A percentile compares a stretch with the other conserved stretches of the same genome.
Evolutionary conservation across 2,113 vertebrate species (phyloP).

Genomic region (Brachyhypopomus gauderio): DNA sequence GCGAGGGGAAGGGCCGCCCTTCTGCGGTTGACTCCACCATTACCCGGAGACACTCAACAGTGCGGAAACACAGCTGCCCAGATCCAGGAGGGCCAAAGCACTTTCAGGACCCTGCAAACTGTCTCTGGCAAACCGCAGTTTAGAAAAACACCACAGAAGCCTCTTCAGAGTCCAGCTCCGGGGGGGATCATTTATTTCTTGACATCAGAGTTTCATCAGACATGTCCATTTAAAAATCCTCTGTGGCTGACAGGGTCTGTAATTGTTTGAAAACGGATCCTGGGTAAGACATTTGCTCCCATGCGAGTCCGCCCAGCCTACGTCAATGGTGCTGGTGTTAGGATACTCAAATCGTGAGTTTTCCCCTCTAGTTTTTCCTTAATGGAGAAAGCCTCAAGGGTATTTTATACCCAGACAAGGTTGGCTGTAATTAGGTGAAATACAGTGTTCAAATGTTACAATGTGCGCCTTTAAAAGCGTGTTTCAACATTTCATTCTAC

Average conservation of each 20-base stretch:
- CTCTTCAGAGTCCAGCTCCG: constrained; percentile 19
- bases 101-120: constrained; percentile 38
- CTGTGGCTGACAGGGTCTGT: constrained; percentile 23
- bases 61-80: constrained; percentile 42
- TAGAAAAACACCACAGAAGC: constrained; percentile 39
- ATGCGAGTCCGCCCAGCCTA: constrained; percentile 31
- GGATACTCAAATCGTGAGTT: constrained; percentile 30
- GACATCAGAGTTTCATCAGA: constrained; percentile 39
- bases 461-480: neutral
- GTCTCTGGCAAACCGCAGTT: constrained; percentile 44
- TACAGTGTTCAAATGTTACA: constrained; percentile 25
- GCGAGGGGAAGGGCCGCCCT: constrained; percentile 35
- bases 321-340: constrained; percentile 24
- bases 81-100: constrained; percentile 25
- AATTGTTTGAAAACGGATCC: constrained; percentile 45
- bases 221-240: constrained; percentile 23
- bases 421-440: constrained; percentile 41
- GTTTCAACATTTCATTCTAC: constrained; percentile 1
- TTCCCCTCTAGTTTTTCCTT: constrained; percentile 32
- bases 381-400: constrained; percentile 14
- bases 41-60: constrained; percentile 50
- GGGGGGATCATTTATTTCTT: constrained; percentile 14
- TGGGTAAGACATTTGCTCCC: constrained; percentile 31
- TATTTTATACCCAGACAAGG: constrained; percentile 36
- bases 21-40: constrained; percentile 32